Percentiles rank a stretch among this genome's conserved stretches.
Conservation (phyloP, 2,888 invertebrate species). For the Trichopria drosophilae region DNA sequence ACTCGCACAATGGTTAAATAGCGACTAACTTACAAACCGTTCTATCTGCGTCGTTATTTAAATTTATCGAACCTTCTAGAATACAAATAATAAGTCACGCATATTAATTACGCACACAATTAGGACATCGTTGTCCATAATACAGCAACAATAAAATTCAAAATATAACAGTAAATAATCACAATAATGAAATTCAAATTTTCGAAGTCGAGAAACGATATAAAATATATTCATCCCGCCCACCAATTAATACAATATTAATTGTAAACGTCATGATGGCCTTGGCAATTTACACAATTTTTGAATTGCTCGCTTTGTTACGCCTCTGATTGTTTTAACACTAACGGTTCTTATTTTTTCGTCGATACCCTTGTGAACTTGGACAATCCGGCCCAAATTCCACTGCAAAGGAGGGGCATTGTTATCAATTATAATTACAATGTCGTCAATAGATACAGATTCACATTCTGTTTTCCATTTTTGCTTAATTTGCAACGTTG, state of each 20-base stretch:
- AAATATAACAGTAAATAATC: too few species aligned
- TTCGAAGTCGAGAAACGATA: too few species aligned
- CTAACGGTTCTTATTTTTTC: conserved; percentile 12
- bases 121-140: too few species aligned
- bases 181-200: too few species aligned
- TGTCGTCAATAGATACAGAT: conserved; percentile 11
- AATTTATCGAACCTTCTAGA: too few species aligned
- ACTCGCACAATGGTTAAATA: too few species aligned
- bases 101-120: too few species aligned
- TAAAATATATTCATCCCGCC: too few species aligned
- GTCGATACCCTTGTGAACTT: conserved; percentile 22
- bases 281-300: conserved; percentile 23
- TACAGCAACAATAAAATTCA: too few species aligned
- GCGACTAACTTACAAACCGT: too few species aligned
- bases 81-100: too few species aligned
- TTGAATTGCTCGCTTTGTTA: conserved; percentile 9
- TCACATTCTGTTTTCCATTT: conserved; percentile 33
- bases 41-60: too few species aligned
- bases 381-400: conserved; percentile 20
- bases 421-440: conserved; percentile 20
- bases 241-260: conserved; percentile 19
- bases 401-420: conserved; percentile 24
- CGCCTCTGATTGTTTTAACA: conserved; percentile 11
- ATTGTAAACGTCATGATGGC: conserved; percentile 1
- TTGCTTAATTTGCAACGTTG: conserved; percentile 33